Base-by-base conservation (phyloP, 2,797 vertebrate species). In the Sylvilagus floridanus region DNA sequence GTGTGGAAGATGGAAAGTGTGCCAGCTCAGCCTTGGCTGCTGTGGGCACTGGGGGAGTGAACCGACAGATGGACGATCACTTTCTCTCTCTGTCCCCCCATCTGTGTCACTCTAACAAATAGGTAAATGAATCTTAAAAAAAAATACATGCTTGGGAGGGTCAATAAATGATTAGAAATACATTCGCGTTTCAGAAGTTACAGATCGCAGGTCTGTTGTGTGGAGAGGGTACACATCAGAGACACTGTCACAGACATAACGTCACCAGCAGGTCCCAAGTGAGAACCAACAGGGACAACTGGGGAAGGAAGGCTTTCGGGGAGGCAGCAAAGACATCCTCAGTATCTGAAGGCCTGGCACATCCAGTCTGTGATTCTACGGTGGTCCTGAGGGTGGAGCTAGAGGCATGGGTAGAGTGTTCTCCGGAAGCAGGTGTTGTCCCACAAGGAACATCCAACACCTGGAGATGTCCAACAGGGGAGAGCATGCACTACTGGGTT, bases 131-230 rank as follows among this genome's bases (percentile, higher is more conserved):
- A 57, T 57, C 54, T 57, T 57, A 57, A 57, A 47, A 42, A 42
- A 47, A 47, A 57, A 21, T 35, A 69, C 76, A 83, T 17, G 19
- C 85, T 17, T 78, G n/a, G 42, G 73, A 88, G 73, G 69, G 82
- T 81, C 37, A 73, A 68, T 37, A 87, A 93, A 71, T 66, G 1
- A 65, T 92, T 78, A 54, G 5, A 81, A 87, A 93, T 81, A 83
- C 11, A 86, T 63, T 11, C 35, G 17, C 17, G 24, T 57, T 37
- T 76, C 52, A 75, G 42, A 77, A 7, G 50, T 22, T 30, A 32
- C 1, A 30, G 63, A 52, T 75, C 42, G 63, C 10, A 57, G 42
- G 42, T 30, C 50, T 8, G 7, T 30, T 65, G 7, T 19, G 1
- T 32, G 7, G 22, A 83, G 35, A 92, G 19, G 82, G 5, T 13